Percentiles rank a stretch among this genome's conserved stretches.
phyloP scores from a whole-genome alignment of 2,888 invertebrate species.

The Epistrophe eligans region DNA sequence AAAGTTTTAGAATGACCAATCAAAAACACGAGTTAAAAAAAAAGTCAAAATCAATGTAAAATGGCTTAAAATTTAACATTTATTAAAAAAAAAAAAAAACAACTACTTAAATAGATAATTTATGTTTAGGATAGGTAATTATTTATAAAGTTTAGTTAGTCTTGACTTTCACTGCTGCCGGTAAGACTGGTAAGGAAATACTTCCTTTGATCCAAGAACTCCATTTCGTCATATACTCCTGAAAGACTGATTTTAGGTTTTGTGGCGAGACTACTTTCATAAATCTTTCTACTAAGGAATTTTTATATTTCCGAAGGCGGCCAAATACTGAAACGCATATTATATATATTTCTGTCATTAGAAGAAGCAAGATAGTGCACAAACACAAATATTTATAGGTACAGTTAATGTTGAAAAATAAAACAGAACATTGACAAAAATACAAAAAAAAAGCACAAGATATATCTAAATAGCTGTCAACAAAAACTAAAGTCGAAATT shows the following conservation, averaged over 20 bases:
- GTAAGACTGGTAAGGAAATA: background rate
- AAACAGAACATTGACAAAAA: too few relatives aligned
- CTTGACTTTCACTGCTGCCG: background rate
- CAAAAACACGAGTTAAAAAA: background rate
- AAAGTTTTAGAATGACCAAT: too few relatives aligned
- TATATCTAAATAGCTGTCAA: background rate
- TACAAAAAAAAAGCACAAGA: background rate
- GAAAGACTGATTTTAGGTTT: background rate
- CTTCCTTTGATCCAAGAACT: conserved; percentile 24
- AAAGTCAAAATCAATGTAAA: background rate
- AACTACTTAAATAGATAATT: too few relatives aligned
- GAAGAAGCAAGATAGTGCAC: background rate
- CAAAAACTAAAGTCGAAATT: background rate
- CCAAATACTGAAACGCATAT: conserved; percentile 23
- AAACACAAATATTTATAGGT: background rate
- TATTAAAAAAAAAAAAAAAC: background rate
- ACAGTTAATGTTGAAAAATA: background rate
- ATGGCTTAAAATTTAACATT: background rate
- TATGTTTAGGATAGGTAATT: too few relatives aligned
- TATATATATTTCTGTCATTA: background rate
- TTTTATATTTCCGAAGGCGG: conserved; percentile 22
- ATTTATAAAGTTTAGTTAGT: background rate
- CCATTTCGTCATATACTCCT: background rate
- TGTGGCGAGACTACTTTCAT: conserved; percentile 75
- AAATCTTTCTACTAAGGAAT: conserved; percentile 6